Evolutionary conservation across 2,888 invertebrate genomes (phyloP).

Genomic region (Petrolisthes cinctipes): DNA sequence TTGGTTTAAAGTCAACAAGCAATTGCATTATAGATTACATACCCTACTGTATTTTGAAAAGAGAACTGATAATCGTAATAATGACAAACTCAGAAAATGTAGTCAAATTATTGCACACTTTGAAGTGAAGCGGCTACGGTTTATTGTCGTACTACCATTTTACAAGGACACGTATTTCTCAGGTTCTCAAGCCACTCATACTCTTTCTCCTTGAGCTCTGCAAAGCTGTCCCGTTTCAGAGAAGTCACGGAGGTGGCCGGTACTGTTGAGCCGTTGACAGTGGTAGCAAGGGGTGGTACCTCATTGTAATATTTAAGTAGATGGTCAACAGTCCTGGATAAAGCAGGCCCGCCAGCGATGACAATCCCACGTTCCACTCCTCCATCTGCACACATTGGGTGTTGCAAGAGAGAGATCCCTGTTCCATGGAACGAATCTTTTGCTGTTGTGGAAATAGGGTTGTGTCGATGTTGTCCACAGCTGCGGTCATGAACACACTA

Average conservation of each 20-base stretch:
- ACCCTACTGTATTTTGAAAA: too few species aligned
- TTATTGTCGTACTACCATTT: too few species aligned
- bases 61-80: too few species aligned
- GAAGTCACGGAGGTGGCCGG: neutral
- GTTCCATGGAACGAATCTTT: slow-evolving; percentile 56
- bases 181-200: neutral
- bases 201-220: neutral
- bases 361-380: slow-evolving; percentile 15
- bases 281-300: neutral
- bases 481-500: neutral
- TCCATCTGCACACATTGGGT: neutral
- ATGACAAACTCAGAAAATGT: too few species aligned
- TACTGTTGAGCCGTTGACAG: neutral
- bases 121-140: too few species aligned
- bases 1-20: too few species aligned
- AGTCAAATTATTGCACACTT: too few species aligned
- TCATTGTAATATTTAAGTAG: slow-evolving; percentile 9
- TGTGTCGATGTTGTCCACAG: slow-evolving; percentile 55
- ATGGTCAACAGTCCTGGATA: neutral
- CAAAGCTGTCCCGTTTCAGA: neutral
- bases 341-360: neutral
- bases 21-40: too few species aligned
- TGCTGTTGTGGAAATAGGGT: slow-evolving; percentile 46
- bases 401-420: slow-evolving; percentile 26
- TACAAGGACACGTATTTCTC: too few species aligned